phyloP scores from a whole-genome alignment of 2,797 vertebrate species.

The Clarias laeviceps region DNA sequence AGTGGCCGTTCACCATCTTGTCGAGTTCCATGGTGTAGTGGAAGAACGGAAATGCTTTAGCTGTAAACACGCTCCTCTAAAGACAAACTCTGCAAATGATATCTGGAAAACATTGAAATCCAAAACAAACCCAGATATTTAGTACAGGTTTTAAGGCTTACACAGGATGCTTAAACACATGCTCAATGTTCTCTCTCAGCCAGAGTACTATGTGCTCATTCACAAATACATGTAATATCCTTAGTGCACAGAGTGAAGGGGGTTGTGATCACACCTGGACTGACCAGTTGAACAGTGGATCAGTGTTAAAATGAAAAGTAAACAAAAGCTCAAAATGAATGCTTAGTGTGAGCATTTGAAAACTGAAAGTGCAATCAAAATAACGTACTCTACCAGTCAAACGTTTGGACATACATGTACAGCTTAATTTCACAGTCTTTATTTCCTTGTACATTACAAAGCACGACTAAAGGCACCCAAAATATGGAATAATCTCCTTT shows the following conservation, averaged over 20 bases:
- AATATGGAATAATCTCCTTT: too few relatives aligned
- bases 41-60: neutral
- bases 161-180: neutral
- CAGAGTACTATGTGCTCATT: constrained; percentile 24
- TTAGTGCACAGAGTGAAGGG: neutral
- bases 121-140: neutral
- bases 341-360: neutral
- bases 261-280: neutral
- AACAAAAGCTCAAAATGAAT: too few relatives aligned
- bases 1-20: constrained; percentile 72
- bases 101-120: constrained; percentile 18
- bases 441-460: too few relatives aligned
- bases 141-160: neutral
- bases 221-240: constrained; percentile 34
- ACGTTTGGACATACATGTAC: too few relatives aligned
- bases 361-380: neutral
- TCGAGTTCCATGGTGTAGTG: constrained; percentile 72
- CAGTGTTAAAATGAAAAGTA: neutral
- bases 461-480: too few relatives aligned
- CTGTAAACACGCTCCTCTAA: neutral
- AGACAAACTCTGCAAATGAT: constrained; percentile 24
- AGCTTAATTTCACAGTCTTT: too few relatives aligned
- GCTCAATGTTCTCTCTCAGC: neutral
- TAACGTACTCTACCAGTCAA: too few relatives aligned
- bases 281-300: neutral